phyloP scores from a whole-genome alignment of 2,113 vertebrate genomes.

The Epinephelus lanceolatus region DNA sequence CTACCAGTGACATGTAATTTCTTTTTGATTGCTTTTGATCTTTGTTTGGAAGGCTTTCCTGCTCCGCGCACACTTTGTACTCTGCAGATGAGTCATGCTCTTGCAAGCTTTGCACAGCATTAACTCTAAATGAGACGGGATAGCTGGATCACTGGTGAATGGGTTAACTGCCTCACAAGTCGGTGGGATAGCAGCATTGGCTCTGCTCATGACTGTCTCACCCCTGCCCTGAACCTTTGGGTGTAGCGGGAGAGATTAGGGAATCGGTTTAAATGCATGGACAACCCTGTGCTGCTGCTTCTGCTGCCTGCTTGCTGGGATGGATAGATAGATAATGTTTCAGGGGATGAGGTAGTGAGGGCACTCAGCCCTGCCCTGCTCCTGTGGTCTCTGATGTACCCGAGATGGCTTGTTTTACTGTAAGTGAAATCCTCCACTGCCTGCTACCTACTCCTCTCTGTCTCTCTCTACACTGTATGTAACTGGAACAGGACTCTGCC shows the following conservation, averaged over 20 bases:
- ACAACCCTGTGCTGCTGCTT: slow-evolving; percentile 13
- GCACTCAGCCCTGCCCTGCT: slow-evolving; percentile 76
- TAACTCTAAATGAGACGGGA: slow-evolving; percentile 46
- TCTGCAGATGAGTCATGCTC: slow-evolving; percentile 62
- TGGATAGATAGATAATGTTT: slow-evolving; percentile 75
- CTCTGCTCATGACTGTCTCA: slow-evolving; percentile 27
- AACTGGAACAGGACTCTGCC: slow-evolving; percentile 78
- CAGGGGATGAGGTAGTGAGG: slow-evolving; percentile 73
- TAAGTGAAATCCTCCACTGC: slow-evolving; percentile 81
- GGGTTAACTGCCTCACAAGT: slow-evolving; percentile 27
- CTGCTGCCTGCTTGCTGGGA: slow-evolving; percentile 53
- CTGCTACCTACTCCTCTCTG: slow-evolving; percentile 67
- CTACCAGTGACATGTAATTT: slow-evolving; percentile 54
- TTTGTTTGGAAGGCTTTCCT: slow-evolving; percentile 57
- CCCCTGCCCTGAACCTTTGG: slow-evolving; percentile 11
- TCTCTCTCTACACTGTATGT: slow-evolving; percentile 66
- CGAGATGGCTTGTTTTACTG: slow-evolving; percentile 82
- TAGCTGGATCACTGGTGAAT: slow-evolving; percentile 8
- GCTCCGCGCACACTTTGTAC: slow-evolving; percentile 49
- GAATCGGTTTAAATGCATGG: slow-evolving; percentile 50
- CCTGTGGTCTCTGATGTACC: slow-evolving; percentile 75
- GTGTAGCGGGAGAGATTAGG: slow-evolving; percentile 22
- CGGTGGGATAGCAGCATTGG: background rate
- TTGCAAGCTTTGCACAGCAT: slow-evolving; percentile 14
- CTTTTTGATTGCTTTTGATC: slow-evolving; percentile 69